Evolutionary conservation across 2,113 vertebrate genomes (phyloP).

Genomic region (Mustela lutreola): DNA sequence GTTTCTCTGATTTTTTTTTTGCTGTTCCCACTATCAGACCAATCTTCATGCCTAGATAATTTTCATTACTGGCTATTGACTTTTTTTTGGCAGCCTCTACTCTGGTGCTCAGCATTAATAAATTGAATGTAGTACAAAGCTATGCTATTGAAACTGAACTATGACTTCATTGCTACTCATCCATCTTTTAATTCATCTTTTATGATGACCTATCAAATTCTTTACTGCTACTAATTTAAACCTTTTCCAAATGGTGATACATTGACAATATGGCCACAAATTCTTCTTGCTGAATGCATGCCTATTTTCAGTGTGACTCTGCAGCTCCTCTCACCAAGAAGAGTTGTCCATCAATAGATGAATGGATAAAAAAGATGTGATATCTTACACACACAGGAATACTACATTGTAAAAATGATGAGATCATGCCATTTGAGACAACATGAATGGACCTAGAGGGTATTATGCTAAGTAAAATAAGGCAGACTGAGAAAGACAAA

Average conservation of each 20-base stretch:
- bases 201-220: not conserved
- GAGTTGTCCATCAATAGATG: not conserved
- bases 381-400: not conserved
- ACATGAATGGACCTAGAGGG: not conserved
- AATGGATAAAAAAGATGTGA: not conserved
- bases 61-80: not conserved
- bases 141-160: not conserved
- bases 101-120: not conserved
- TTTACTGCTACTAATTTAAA: slow-evolving; percentile 7
- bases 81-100: not conserved
- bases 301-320: not conserved
- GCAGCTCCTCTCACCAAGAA: not conserved
- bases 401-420: not conserved
- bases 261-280: not conserved
- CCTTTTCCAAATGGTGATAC: slow-evolving; percentile 38
- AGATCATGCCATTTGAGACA: not conserved
- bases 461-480: not conserved
- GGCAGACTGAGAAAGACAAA: not conserved
- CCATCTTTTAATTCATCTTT: not conserved
- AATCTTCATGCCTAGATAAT: not conserved
- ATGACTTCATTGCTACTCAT: not conserved
- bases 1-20: not conserved
- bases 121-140: not conserved
- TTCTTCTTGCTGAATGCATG: not conserved
- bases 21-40: not conserved